Conservation (phyloP, 2,797 vertebrate species). For the Myripristis jacobus region DNA sequence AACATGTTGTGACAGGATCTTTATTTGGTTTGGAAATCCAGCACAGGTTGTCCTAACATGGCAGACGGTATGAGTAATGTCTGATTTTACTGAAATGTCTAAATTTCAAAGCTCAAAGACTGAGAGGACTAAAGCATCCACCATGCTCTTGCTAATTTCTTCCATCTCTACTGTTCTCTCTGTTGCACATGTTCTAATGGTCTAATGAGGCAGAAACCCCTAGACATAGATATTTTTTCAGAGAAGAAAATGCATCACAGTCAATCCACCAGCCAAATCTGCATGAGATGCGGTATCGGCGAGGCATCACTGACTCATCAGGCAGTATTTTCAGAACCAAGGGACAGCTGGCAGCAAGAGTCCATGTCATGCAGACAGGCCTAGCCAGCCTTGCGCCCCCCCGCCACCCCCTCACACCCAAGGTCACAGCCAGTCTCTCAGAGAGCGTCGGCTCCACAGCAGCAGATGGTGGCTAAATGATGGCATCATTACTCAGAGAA, state of each 20-base stretch:
- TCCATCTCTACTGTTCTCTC: conserved; percentile 37
- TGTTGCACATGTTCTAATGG: conserved; percentile 26
- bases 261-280: conserved; percentile 44
- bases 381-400: conserved; percentile 38
- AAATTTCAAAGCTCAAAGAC: conserved; percentile 27
- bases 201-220: conserved; percentile 54
- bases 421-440: conserved; percentile 68
- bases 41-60: conserved; percentile 30
- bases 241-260: conserved; percentile 38
- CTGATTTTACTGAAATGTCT: conserved; percentile 29
- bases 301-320: conserved; percentile 63
- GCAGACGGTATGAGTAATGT: conserved; percentile 35
- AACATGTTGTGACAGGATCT: conserved; percentile 40
- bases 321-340: conserved; percentile 55
- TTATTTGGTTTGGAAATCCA: conserved; percentile 35
- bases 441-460: conserved; percentile 61
- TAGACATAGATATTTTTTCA: conserved; percentile 43
- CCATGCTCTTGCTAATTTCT: conserved; percentile 45
- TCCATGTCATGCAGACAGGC: conserved; percentile 62
- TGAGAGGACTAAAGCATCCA: conserved; percentile 30
- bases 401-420: conserved; percentile 9
- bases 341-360: conserved; percentile 73
- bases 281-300: conserved; percentile 38
- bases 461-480: conserved; percentile 74
- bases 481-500: conserved; percentile 66